phyloP scores from a whole-genome alignment of 1,140 invertebrate genomes.

The Drosophila ironensis region DNA sequence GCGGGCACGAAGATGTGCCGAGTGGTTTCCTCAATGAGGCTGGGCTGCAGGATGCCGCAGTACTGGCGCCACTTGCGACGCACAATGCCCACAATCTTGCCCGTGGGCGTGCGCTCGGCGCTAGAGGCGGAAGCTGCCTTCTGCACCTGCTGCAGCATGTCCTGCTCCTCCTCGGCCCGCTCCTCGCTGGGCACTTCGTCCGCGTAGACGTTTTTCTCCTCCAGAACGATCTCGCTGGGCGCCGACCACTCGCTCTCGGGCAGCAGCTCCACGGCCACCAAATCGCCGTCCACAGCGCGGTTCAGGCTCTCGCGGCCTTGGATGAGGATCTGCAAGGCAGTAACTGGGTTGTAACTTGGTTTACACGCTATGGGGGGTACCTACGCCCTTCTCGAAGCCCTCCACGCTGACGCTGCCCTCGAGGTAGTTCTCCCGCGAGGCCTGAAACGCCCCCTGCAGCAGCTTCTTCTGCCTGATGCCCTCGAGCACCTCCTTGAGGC shows the following conservation, averaged over 20 bases:
- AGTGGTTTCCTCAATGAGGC: constrained; percentile 87
- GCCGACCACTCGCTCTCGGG: constrained; percentile 95
- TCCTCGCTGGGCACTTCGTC: constrained; percentile 86
- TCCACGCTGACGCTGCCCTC: constrained; percentile 95
- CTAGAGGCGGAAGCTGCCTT: constrained; percentile 82
- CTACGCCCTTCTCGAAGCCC: constrained; percentile 88
- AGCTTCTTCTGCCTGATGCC: constrained; percentile 91
- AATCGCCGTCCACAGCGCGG: constrained; percentile 97
- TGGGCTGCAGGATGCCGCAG: constrained; percentile 95
- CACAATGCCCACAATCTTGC: constrained; percentile 96
- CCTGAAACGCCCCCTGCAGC: constrained; percentile 92
- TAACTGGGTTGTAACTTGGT: not conserved
- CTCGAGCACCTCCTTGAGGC: constrained; percentile 88
- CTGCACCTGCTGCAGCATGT: constrained; percentile 63
- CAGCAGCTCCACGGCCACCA: constrained; percentile 95
- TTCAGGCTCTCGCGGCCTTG: constrained; percentile 95
- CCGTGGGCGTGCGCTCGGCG: constrained; percentile 86
- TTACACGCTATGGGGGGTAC: too few relatives aligned
- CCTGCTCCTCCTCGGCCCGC: constrained; percentile 52
- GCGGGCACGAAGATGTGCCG: constrained; percentile 95
- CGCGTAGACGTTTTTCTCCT: constrained; percentile 90
- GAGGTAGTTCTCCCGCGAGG: constrained; percentile 95
- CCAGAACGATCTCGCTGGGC: constrained; percentile 91
- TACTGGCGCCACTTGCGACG: constrained; percentile 97
- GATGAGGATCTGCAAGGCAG: constrained; percentile 88